Percentiles rank a stretch among this genome's conserved stretches.
Evolutionary conservation across 2,888 invertebrate species (phyloP).

Genomic region (Agrotis ipsilon): DNA sequence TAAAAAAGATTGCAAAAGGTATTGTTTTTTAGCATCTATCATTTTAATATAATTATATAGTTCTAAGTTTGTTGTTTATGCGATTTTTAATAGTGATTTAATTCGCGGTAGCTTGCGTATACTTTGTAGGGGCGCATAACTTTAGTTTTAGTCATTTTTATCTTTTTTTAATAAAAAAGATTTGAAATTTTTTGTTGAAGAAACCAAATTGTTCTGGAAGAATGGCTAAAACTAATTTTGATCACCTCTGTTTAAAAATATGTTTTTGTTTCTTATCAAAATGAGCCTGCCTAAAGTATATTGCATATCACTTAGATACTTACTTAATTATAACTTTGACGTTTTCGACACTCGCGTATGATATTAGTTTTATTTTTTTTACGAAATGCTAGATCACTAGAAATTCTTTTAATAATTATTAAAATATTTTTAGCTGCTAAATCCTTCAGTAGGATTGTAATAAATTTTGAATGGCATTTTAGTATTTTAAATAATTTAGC

Average conservation of each 20-base stretch:
- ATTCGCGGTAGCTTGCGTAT: constrained; percentile 70
- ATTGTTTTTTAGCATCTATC: constrained; percentile 69
- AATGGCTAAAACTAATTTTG: constrained; percentile 58
- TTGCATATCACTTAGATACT: constrained; percentile 89
- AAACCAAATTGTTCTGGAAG: constrained; percentile 13
- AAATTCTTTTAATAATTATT: constrained; percentile 58
- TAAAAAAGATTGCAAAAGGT: constrained; percentile 71
- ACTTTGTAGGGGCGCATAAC: constrained; percentile 51
- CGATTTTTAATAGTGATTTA: constrained; percentile 33
- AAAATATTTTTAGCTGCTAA: constrained; percentile 63
- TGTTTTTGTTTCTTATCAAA: constrained; percentile 57
- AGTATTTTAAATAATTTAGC: constrained; percentile 11
- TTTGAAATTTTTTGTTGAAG: neutral
- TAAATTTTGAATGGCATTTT: constrained; percentile 56
- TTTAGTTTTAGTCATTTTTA: constrained; percentile 61
- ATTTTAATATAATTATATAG: constrained; percentile 59
- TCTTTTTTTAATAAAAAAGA: constrained; percentile 50
- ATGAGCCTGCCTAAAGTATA: constrained; percentile 88
- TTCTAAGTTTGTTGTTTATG: constrained; percentile 50
- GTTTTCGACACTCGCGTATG: constrained; percentile 70
- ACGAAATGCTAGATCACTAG: constrained; percentile 74
- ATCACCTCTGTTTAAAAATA: constrained; percentile 41
- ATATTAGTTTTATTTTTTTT: constrained; percentile 69
- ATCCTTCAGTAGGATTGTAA: constrained; percentile 58
- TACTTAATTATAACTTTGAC: constrained; percentile 76